Base-by-base conservation (phyloP, 2,797 vertebrate genomes). In the Schizopygopsis pylzovi region DNA sequence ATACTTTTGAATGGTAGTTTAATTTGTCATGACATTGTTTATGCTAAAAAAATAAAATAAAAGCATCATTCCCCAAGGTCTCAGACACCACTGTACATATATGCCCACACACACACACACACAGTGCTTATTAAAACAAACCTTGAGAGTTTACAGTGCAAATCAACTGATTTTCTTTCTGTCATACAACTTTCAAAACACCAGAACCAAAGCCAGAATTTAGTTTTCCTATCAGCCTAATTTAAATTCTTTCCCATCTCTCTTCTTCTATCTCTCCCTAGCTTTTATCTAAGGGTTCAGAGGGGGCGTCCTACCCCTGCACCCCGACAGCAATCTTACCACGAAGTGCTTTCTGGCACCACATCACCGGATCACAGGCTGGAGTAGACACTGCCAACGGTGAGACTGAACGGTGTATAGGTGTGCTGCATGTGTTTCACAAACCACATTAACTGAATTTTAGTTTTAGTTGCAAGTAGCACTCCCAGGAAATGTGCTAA, bases 301-400 rank as follows among this genome's bases (percentile, higher is more conserved):
- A 98, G 82, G 92, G 96, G 1, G 94, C 95, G 73, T 97, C 97
- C 6, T 98, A 97, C 81, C 97, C 98, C 81, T 98, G 97, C 90
- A 97, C 97, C 0, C 97, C 97, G 71, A 97, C 97, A 0, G 96
- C 97, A 91, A 98, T 99, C 94, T 94, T 99, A 87, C 98, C 98
- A 20, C 96, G 97, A 81, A 99, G 97, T 0, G 97, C 97, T 81
- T 99, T 99, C 94, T 99, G 98, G 98, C 98, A 99, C 91, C 98
- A 99, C 90, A 99, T 99, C 90, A 97, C 97, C 0, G 97, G 97
- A 83, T 97, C 95, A 79, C 97, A 97, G 92, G 95, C 93, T 18
- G 94, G 95, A 52, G 89, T 95, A 0, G 97, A 97, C 85, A 91
- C 94, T 47, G 90, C 94, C 88, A 96, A 91, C 0, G 95, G 97